Percentiles rank a stretch among this genome's conserved stretches.
Conservation (phyloP, 2,888 invertebrate genomes). For the Caenorhabditis plicata region DNA sequence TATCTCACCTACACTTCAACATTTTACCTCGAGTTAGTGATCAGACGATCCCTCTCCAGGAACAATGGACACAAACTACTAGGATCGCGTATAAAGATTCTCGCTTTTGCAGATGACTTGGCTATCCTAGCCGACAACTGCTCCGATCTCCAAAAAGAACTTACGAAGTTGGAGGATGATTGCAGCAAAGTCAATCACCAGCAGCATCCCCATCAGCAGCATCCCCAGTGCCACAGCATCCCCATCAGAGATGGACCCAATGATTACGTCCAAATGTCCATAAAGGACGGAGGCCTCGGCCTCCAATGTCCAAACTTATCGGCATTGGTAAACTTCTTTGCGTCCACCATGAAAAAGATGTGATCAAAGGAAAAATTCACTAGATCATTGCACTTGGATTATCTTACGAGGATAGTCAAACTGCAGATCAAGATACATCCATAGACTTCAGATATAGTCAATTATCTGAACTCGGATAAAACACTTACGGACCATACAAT, state of each 20-base stretch:
- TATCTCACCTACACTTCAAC: slow-evolving; percentile 61
- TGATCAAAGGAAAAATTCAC: slow-evolving; percentile 10
- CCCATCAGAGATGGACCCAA: slow-evolving; percentile 1
- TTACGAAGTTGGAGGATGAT: slow-evolving; percentile 2
- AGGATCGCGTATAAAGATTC: neutral
- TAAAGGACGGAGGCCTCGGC: slow-evolving; percentile 5
- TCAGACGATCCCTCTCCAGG: slow-evolving; percentile 4
- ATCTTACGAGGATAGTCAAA: neutral
- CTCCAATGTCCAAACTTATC: slow-evolving; percentile 3
- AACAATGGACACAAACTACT: neutral
- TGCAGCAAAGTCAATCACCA: slow-evolving; percentile 8
- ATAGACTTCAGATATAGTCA: neutral
- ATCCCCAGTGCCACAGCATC: slow-evolving; percentile 5
- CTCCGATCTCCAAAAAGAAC: slow-evolving; percentile 1
- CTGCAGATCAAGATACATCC: neutral
- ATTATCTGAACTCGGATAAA: slow-evolving; percentile 3
- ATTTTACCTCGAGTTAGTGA: slow-evolving; percentile 55
- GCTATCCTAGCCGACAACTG: slow-evolving; percentile 6
- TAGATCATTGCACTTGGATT: neutral
- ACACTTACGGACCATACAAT: neutral
- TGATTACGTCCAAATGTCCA: slow-evolving; percentile 8
- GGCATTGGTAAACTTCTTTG: slow-evolving; percentile 3
- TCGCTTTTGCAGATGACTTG: slow-evolving; percentile 32
- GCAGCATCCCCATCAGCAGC: slow-evolving; percentile 26
- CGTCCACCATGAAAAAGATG: slow-evolving; percentile 3